Percentiles rank a stretch among this genome's conserved stretches.
phyloP scores from a whole-genome alignment of 2,797 vertebrate species.

The Enteromius paludinosus region DNA sequence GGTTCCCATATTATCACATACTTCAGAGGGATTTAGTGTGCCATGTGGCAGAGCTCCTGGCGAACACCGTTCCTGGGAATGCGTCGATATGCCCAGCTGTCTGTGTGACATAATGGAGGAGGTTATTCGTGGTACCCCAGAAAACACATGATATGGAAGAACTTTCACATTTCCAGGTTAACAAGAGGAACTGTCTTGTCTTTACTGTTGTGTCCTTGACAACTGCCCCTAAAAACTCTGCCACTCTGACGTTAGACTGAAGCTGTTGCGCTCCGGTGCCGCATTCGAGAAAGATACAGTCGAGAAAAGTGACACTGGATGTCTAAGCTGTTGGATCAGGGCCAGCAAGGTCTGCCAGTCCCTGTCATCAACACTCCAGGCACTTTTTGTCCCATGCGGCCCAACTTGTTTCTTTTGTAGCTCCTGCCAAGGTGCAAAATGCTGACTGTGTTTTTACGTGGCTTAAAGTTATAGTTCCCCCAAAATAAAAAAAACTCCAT shows the following conservation, averaged over 20 bases:
- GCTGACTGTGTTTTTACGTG: background rate
- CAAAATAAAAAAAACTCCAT: background rate
- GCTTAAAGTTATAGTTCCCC: background rate
- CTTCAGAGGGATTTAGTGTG: slow-evolving; percentile 31
- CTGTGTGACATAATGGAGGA: slow-evolving; percentile 49
- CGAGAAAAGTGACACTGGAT: slow-evolving; percentile 11
- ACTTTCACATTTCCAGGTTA: slow-evolving; percentile 13
- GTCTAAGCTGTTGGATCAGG: slow-evolving; percentile 36
- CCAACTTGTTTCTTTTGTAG: background rate
- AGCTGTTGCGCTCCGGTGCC: background rate
- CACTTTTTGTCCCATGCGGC: slow-evolving; percentile 5
- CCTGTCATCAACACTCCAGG: slow-evolving; percentile 17
- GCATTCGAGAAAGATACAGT: slow-evolving; percentile 1
- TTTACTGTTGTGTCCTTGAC: background rate
- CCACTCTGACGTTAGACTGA: background rate
- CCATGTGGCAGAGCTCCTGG: slow-evolving; percentile 45
- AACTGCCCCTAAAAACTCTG: background rate
- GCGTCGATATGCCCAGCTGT: slow-evolving; percentile 52
- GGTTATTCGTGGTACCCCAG: slow-evolving; percentile 16
- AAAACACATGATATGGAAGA: slow-evolving; percentile 19
- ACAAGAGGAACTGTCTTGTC: slow-evolving; percentile 27
- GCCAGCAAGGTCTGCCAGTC: slow-evolving; percentile 17
- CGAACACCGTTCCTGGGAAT: slow-evolving; percentile 37
- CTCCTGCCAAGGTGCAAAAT: background rate
- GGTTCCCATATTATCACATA: slow-evolving; percentile 30